Evolutionary conservation across 2,797 vertebrate genomes (phyloP).

Genomic region (Cyclura pinguis): DNA sequence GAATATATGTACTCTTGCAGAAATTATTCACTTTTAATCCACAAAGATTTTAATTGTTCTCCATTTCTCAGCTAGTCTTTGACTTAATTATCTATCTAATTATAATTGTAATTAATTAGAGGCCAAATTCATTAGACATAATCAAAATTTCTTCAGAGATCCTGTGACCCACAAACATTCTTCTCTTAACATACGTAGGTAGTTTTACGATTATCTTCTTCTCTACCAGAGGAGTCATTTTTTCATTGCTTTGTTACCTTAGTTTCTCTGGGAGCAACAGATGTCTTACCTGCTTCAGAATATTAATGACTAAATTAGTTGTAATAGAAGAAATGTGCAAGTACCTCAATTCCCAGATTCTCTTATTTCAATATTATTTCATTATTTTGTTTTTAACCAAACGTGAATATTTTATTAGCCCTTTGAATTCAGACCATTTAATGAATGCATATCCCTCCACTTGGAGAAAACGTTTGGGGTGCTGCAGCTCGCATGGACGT

Average conservation of each 20-base stretch:
- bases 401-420: conserved; percentile 55
- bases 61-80: no score
- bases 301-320: conserved; percentile 69
- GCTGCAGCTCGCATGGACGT: conserved; percentile 12
- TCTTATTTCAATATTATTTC: conserved; percentile 39
- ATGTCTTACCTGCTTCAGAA: conserved; percentile 75
- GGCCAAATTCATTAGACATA: no score
- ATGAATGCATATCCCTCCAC: not conserved
- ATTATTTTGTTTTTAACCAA: conserved; percentile 50
- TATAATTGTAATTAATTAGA: no score
- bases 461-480: conserved; percentile 30
- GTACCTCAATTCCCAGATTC: conserved; percentile 58
- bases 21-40: no score
- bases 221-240: no score
- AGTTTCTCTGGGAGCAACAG: conserved; percentile 76
- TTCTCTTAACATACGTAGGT: no score
- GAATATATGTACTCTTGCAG: no score
- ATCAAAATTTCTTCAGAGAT: no score
- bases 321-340: conserved; percentile 79
- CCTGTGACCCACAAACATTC: no score
- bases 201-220: no score
- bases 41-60: no score
- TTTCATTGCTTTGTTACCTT: conserved; percentile 73
- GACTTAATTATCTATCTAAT: no score
- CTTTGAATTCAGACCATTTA: conserved; percentile 19